phyloP scores from a whole-genome alignment of 1,140 invertebrate genomes.

The Drosophila pandora region DNA sequence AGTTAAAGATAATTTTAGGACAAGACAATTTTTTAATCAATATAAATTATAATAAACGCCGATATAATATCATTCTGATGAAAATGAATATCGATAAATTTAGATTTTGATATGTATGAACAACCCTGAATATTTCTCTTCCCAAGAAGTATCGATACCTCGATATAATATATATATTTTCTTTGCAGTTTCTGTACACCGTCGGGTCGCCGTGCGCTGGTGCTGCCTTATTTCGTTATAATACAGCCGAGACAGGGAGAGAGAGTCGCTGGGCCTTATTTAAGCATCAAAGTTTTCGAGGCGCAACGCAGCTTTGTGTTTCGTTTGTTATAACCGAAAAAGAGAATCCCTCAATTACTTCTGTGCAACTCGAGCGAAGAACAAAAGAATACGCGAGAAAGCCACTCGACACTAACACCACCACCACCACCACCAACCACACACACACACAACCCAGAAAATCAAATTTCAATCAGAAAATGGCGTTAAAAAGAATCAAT shows the following conservation, averaged over 20 bases:
- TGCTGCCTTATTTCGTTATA: slow-evolving; percentile 66
- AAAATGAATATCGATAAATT: too few relatives aligned
- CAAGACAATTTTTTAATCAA: too few relatives aligned
- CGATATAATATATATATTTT: neutral
- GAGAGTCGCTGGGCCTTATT: slow-evolving; percentile 48
- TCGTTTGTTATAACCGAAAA: slow-evolving; percentile 54
- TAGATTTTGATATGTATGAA: too few relatives aligned
- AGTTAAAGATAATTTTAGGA: too few relatives aligned
- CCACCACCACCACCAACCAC: slow-evolving; percentile 66
- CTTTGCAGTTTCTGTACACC: slow-evolving; percentile 16
- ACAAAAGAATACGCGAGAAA: slow-evolving; percentile 70
- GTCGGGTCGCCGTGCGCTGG: slow-evolving; percentile 73
- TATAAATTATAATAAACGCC: too few relatives aligned
- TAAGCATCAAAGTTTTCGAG: slow-evolving; percentile 52
- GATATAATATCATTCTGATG: too few relatives aligned
- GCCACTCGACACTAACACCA: slow-evolving; percentile 63
- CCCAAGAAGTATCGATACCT: too few relatives aligned
- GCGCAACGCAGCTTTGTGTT: slow-evolving; percentile 73
- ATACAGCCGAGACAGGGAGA: slow-evolving; percentile 60
- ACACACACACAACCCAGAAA: slow-evolving; percentile 75
- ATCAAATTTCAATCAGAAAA: slow-evolving; percentile 85
- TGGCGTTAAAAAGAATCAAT: slow-evolving; percentile 98
- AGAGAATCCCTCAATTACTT: slow-evolving; percentile 17
- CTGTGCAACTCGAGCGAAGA: slow-evolving; percentile 49
- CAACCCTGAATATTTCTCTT: too few relatives aligned